Evolutionary conservation across 2,113 vertebrate genomes (phyloP).

Genomic region (Grammomys dolichurus): DNA sequence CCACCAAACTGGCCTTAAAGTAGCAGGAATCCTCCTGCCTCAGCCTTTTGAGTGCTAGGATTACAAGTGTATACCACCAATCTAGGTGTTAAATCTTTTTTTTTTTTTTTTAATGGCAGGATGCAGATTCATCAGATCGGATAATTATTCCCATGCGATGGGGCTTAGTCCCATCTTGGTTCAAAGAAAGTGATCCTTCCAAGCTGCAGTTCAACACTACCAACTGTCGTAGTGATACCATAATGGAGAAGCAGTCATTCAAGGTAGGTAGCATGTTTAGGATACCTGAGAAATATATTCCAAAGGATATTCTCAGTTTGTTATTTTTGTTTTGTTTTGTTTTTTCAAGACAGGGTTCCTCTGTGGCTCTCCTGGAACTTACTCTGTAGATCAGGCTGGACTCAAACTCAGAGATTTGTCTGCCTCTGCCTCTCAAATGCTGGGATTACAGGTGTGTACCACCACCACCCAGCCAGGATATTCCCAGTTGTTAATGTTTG

Average conservation of each 20-base stretch:
- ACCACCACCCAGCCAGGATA: background rate
- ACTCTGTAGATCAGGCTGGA: background rate
- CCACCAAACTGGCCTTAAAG: background rate
- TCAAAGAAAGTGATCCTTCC: constrained; percentile 91
- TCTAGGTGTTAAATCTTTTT: background rate
- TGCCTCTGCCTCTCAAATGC: background rate
- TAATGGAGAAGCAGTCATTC: constrained; percentile 93
- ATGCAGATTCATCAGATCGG: constrained; percentile 92
- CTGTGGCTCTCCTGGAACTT: background rate
- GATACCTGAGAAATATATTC: background rate
- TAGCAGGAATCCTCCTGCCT: background rate
- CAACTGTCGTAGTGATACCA: constrained; percentile 96
- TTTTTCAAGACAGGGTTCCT: background rate
- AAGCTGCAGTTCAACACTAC: constrained; percentile 94
- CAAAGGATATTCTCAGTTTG: background rate
- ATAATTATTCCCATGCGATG: constrained; percentile 96
- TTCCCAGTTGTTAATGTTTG: background rate
- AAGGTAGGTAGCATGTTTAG: constrained; percentile 88
- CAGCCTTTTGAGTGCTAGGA: background rate
- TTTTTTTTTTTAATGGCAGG: constrained; percentile 80
- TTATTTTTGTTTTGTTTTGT: background rate
- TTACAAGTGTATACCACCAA: background rate
- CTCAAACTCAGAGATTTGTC: background rate
- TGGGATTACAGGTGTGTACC: background rate
- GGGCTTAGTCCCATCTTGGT: constrained; percentile 97